phyloP scores from a whole-genome alignment of 92 coral and sea anemone species.

The Paramuricea clavata region DNA sequence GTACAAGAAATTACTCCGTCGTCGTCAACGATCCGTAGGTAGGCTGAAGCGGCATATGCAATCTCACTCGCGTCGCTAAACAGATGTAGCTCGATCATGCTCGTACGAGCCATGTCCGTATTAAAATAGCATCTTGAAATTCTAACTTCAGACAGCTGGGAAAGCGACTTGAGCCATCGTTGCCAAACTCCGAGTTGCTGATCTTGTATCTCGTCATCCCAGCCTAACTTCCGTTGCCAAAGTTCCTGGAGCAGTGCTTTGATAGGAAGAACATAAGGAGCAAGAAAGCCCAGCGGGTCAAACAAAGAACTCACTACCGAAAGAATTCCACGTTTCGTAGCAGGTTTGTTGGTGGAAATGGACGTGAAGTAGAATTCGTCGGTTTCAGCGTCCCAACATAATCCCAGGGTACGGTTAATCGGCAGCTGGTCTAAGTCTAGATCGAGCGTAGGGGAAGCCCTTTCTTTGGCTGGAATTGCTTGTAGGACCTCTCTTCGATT shows the following conservation, averaged over 20 bases:
- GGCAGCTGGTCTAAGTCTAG: constrained; percentile 53
- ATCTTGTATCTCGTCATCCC: constrained; percentile 58
- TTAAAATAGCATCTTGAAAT: constrained; percentile 53
- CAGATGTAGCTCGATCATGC: constrained; percentile 49
- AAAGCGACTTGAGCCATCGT: constrained; percentile 58
- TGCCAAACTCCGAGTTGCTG: constrained; percentile 51
- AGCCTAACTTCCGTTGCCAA: constrained; percentile 43
- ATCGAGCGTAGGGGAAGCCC: constrained; percentile 53
- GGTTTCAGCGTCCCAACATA: constrained; percentile 65
- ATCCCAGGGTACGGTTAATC: constrained; percentile 59
- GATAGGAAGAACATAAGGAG: constrained; percentile 45
- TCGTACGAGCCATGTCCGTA: background rate
- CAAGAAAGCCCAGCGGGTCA: constrained; percentile 52
- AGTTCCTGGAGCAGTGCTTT: constrained; percentile 48
- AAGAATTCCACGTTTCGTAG: constrained; percentile 68
- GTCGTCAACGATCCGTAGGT: constrained; percentile 10
- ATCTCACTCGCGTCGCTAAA: constrained; percentile 53
- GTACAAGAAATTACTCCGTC: constrained; percentile 13
- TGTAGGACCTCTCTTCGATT: constrained; percentile 54
- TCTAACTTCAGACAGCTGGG: constrained; percentile 46
- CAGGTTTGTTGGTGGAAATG: constrained; percentile 51
- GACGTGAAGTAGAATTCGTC: constrained; percentile 52
- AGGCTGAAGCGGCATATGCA: constrained; percentile 56
- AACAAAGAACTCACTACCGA: constrained; percentile 58
- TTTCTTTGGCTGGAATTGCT: constrained; percentile 45